A percentile compares a stretch with the other conserved stretches of the same genome.
These are phyloP conservation scores for Myocastor coypus DNA, from an alignment of 2,113 vertebrate species.

Conservation along the genomic window DNA sequence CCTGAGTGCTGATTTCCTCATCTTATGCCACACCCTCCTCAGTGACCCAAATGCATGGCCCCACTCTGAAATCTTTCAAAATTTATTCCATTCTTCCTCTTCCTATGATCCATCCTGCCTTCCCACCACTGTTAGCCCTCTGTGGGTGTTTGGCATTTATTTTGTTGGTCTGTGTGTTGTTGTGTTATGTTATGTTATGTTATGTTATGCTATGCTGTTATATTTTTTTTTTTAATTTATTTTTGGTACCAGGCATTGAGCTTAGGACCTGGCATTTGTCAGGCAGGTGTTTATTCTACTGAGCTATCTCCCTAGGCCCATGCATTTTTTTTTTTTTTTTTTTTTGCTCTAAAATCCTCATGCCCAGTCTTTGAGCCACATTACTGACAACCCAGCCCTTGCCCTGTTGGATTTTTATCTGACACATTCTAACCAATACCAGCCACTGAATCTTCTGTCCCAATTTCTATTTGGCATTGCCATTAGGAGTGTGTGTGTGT, in stretches of 20 bases:
- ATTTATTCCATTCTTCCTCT: neutral
- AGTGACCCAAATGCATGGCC: rapidly evolving
- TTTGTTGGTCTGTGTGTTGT: neutral
- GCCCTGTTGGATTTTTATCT: neutral
- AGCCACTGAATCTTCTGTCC: neutral
- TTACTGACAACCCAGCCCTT: neutral
- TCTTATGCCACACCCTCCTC: rapidly evolving
- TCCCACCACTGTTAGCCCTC: rapidly evolving
- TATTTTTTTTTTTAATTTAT: too few relatives aligned
- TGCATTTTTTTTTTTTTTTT: neutral
- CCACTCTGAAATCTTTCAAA: neutral
- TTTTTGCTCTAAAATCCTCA: neutral
- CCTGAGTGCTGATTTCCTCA: rapidly evolving
- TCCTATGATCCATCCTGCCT: neutral
- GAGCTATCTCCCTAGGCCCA: too few relatives aligned
- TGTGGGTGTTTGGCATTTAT: rapidly evolving
- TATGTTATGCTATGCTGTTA: too few relatives aligned
- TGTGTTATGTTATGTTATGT: neutral
- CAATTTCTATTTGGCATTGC: neutral
- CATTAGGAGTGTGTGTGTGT: neutral
- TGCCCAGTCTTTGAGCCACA: rapidly evolving
- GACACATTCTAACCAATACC: neutral
- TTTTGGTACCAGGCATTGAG: too few relatives aligned
- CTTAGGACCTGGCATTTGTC: too few relatives aligned
- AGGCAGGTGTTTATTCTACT: too few relatives aligned